These are phyloP conservation scores for Phyllotreta striolata DNA, from an alignment of 2,888 invertebrate species.

Conservation along the genomic window DNA sequence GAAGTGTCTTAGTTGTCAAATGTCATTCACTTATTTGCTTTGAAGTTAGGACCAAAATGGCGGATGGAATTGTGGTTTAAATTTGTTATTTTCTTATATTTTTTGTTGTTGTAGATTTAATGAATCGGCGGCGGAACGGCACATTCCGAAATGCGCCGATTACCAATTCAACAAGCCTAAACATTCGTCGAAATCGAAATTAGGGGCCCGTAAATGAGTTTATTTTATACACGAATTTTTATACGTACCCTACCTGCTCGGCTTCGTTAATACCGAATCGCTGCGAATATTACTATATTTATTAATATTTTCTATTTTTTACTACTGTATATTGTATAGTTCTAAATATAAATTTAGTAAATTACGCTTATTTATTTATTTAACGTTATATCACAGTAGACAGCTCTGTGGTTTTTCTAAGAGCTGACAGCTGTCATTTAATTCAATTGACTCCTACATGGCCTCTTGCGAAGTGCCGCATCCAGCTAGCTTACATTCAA, in stretches of 20 bases:
- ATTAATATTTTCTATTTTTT: conserved; percentile 28
- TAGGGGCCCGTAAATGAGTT: conserved; percentile 3
- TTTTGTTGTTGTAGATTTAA: conserved; percentile 71
- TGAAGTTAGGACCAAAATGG: not conserved
- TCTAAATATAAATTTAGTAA: conserved; percentile 8
- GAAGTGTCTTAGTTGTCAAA: not conserved
- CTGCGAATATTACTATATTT: conserved; percentile 17
- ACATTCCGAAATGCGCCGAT: conserved; percentile 90
- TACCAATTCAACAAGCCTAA: conserved; percentile 73
- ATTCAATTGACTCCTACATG: too few species aligned
- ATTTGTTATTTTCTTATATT: not conserved
- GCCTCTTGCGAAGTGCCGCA: too few species aligned
- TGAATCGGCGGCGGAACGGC: conserved; percentile 83
- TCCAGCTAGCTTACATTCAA: too few species aligned
- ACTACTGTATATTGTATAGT: conserved; percentile 19
- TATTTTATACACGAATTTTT: conserved; percentile 3
- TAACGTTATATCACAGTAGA: too few species aligned
- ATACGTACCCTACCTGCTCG: not conserved
- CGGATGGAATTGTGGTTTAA: not conserved
- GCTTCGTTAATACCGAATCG: conserved; percentile 13
- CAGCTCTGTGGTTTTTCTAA: too few species aligned
- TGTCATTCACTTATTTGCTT: not conserved
- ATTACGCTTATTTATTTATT: too few species aligned
- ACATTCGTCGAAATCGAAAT: conserved; percentile 26
- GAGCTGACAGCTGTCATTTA: too few species aligned